Conservation (phyloP, 92 coral and sea anemone species). For the Anthopleura xanthogrammica region DNA sequence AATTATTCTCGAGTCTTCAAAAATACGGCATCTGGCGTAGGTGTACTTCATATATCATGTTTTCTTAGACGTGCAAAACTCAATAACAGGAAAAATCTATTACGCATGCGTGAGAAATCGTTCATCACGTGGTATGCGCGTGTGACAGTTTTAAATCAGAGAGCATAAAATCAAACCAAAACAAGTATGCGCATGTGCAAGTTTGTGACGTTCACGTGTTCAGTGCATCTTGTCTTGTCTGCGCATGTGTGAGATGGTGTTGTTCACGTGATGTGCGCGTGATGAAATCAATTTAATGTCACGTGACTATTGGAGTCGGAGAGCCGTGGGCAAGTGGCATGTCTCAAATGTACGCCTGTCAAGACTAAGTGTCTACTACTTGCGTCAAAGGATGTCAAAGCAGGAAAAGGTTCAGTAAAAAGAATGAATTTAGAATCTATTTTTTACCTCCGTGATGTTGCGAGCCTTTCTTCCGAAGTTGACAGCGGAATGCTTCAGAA, state of each 20-base stretch:
- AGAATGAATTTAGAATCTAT: slow-evolving; percentile 13
- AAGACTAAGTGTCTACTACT: slow-evolving; percentile 4
- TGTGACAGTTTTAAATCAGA: background rate
- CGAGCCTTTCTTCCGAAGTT: slow-evolving; percentile 92
- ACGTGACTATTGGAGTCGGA: background rate
- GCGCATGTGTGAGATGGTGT: background rate
- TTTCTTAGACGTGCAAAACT: background rate
- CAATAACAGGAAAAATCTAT: background rate
- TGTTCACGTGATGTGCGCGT: background rate
- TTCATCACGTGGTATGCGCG: background rate
- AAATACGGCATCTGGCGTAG: background rate
- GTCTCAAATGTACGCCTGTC: background rate
- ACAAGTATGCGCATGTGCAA: background rate
- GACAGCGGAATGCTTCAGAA: slow-evolving; percentile 88
- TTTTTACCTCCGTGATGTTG: slow-evolving; percentile 80
- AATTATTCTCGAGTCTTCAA: background rate
- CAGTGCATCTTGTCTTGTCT: background rate
- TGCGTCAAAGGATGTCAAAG: slow-evolving; percentile 16
- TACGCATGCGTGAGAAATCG: background rate
- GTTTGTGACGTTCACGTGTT: slow-evolving; percentile 1
- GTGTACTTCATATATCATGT: background rate
- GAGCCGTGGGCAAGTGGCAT: background rate
- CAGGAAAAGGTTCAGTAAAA: slow-evolving; percentile 20
- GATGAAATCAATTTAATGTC: background rate
- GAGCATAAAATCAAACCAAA: background rate